Evolutionary conservation across 1,140 invertebrate species (phyloP).

Genomic region (Phymorhynchus buccinoides): DNA sequence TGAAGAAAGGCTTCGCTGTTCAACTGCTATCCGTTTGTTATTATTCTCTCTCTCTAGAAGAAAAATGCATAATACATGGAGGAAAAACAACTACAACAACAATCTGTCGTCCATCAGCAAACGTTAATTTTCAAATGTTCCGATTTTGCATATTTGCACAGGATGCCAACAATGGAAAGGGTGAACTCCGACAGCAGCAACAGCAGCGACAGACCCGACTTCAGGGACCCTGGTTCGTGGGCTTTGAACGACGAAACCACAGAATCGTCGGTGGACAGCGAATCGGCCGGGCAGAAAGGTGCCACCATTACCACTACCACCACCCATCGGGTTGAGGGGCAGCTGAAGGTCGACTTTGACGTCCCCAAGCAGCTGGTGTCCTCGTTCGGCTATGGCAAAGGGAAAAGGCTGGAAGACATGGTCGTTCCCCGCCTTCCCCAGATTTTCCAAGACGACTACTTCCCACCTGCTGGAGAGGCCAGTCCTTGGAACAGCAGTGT

Average conservation of each 20-base stretch:
- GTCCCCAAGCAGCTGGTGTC: neutral
- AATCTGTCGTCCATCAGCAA: too few species aligned
- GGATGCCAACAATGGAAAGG: too few species aligned
- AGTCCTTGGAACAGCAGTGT: neutral
- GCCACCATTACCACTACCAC: neutral
- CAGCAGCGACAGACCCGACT: neutral
- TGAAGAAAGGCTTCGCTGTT: too few species aligned
- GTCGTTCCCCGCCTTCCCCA: constrained; percentile 13
- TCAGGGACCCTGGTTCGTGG: neutral
- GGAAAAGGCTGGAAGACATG: constrained; percentile 25
- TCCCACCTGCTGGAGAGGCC: neutral
- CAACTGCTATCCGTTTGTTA: too few species aligned
- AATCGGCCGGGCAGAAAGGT: neutral
- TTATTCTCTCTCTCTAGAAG: too few species aligned
- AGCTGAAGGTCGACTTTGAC: neutral
- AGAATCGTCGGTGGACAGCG: neutral
- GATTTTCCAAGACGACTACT: neutral
- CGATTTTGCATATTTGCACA: too few species aligned
- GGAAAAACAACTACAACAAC: too few species aligned
- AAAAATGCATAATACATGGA: too few species aligned
- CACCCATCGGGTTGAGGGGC: too few species aligned
- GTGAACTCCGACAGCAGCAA: too few species aligned
- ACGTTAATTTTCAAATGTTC: too few species aligned
- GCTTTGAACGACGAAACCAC: neutral
- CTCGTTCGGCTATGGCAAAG: constrained; percentile 21